Evolutionary conservation across 2,888 invertebrate species (phyloP), one percentile per base, ranked within the genome.

Genomic region (Luffia ferchaultella): DNA sequence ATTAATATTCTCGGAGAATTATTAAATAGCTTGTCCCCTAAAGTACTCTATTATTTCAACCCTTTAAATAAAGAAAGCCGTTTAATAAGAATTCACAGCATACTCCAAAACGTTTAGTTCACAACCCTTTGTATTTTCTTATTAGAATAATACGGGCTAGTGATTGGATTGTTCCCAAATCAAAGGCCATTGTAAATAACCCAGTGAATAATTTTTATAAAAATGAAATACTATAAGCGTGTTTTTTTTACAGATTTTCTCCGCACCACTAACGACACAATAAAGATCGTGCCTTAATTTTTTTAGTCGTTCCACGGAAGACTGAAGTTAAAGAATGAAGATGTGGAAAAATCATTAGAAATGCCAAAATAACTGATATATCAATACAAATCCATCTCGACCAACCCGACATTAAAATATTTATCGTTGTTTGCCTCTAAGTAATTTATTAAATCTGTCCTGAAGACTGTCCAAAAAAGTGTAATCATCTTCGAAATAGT

Each of bases 171-270:
- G 50, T 53, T 51, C 50, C 20, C 17, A 45, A 43, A 12, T 20
- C 47, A 45, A 19, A 19, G 17, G 48, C 47, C 40, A 47, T 47
- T 47, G n/a, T n/a, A n/a, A n/a, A n/a, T n/a, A n/a, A n/a, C n/a
- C n/a, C n/a, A n/a, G n/a, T n/a, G n/a, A n/a, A n/a, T 30, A 12
- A 30, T 30, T 30, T 3, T 12, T 30, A 12, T 30, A 12, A 30
- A 30, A 30, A 30, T 30, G 30, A 7, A 30, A 30, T 30, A 7
- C 12, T 30, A n/a, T n/a, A n/a, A n/a, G n/a, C n/a, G n/a, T n/a
- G n/a, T n/a, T n/a, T n/a, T n/a, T n/a, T n/a, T n/a, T 77, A 61
- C 75, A 77, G 79, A 64, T 68, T 57, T 60, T 61, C 52, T 56
- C 57, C 57, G 60, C 55, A 62, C 58, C 55, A 62, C 57, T 48